Evolutionary conservation across 2,113 vertebrate species (phyloP).

Genomic region (Dasyurus viverrinus): DNA sequence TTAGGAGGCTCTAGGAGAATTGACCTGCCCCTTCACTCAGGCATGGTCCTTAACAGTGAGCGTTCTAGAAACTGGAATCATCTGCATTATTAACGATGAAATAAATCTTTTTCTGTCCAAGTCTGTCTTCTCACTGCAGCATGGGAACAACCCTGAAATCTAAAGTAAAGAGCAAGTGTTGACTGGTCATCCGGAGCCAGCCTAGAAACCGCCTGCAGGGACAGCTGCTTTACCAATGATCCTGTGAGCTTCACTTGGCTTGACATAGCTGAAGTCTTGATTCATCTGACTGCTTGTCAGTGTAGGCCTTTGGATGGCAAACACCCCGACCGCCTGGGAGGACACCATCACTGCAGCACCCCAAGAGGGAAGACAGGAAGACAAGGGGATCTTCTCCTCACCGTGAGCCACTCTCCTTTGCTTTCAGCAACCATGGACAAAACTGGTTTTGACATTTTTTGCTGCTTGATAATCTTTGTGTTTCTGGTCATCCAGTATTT

Average conservation of each 20-base stretch:
- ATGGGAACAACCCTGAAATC: background rate
- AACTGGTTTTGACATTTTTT: no score
- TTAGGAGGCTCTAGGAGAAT: no score
- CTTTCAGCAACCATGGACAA: no score
- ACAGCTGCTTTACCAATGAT: background rate
- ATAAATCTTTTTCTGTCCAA: background rate
- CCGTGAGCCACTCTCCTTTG: no score
- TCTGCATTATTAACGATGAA: background rate
- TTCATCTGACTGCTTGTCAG: background rate
- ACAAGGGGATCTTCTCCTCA: background rate
- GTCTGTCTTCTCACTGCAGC: background rate
- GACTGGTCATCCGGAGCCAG: no score
- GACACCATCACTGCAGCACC: background rate
- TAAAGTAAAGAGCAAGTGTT: background rate
- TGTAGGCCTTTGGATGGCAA: background rate
- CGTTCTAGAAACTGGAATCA: background rate
- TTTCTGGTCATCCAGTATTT: no score
- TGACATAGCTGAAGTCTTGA: background rate
- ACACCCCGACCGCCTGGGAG: background rate
- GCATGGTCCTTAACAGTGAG: no score
- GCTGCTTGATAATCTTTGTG: no score
- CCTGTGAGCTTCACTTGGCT: background rate
- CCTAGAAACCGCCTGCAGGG: background rate
- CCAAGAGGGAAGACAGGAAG: background rate
- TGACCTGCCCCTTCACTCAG: no score